These are phyloP conservation scores for Euthynnus affinis DNA, from an alignment of 2,797 vertebrate species.

Conservation along the genomic window DNA sequence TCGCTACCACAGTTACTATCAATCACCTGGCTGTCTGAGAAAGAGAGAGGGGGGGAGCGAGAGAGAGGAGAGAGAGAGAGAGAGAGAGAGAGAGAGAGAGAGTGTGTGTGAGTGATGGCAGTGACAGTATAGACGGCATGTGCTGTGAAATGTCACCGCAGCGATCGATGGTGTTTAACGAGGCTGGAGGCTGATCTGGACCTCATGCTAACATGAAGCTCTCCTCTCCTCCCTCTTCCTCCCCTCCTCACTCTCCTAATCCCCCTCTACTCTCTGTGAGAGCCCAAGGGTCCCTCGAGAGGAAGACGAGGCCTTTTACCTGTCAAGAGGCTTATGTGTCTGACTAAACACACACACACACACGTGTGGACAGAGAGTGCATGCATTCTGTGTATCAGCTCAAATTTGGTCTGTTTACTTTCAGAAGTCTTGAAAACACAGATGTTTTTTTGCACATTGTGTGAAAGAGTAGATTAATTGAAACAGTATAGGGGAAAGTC, in stretches of 20 bases:
- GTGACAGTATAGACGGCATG: slow-evolving; percentile 82
- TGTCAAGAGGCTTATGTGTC: slow-evolving; percentile 76
- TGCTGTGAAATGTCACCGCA: slow-evolving; percentile 87
- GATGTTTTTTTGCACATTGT: slow-evolving; percentile 23
- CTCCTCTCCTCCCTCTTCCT: slow-evolving; percentile 54
- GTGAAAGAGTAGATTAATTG: slow-evolving; percentile 2
- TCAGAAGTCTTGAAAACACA: slow-evolving; percentile 19
- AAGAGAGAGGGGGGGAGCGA: not conserved
- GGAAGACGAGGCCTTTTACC: slow-evolving; percentile 69
- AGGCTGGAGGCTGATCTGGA: slow-evolving; percentile 86
- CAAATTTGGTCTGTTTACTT: slow-evolving; percentile 29
- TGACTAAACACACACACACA: slow-evolving; percentile 27
- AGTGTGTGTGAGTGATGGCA: slow-evolving; percentile 76
- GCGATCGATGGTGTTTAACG: slow-evolving; percentile 87
- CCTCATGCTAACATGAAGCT: slow-evolving; percentile 82
- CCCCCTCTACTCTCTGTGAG: slow-evolving; percentile 73
- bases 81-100: not conserved
- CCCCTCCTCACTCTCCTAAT: slow-evolving; percentile 67
- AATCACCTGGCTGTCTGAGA: slow-evolving; percentile 62
- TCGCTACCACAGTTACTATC: slow-evolving; percentile 68
- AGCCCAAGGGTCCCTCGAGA: slow-evolving; percentile 62
- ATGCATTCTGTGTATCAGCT: slow-evolving; percentile 3
- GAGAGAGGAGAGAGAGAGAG: not conserved
- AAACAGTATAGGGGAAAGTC: not conserved
- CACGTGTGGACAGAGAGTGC: not conserved